Percentiles rank a stretch among this genome's conserved stretches.
phyloP scores from a whole-genome alignment of 1,140 invertebrate species.

The Diachasma alloeum region DNA sequence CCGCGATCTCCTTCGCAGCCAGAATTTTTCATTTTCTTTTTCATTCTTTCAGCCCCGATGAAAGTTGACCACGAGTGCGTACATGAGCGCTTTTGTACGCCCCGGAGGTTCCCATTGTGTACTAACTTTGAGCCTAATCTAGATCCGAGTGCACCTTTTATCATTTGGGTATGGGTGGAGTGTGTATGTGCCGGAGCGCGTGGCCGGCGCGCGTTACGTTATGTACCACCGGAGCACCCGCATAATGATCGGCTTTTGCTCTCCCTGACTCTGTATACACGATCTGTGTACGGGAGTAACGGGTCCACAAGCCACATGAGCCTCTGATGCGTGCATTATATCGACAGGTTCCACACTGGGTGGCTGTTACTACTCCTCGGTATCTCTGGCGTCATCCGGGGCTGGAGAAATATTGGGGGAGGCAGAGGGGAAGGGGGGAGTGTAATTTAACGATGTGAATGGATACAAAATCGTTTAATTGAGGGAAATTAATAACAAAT shows the following conservation, averaged over 20 bases:
- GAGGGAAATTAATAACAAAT: neutral
- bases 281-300: neutral
- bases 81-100: conserved; percentile 41
- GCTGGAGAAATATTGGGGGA: neutral
- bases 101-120: conserved; percentile 51
- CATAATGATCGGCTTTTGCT: conserved; percentile 42
- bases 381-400: neutral
- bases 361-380: neutral
- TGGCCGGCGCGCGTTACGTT: conserved; percentile 22
- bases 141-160: conserved; percentile 51
- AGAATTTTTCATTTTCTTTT: neutral
- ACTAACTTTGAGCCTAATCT: conserved; percentile 42
- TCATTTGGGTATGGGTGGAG: conserved; percentile 38
- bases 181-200: neutral
- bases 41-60: neutral
- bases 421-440: neutral
- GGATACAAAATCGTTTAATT: neutral
- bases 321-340: neutral
- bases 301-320: neutral
- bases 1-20: neutral
- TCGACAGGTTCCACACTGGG: conserved; percentile 9
- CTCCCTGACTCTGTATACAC: neutral
- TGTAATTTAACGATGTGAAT: neutral
- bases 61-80: conserved; percentile 16
- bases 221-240: conserved; percentile 27